Conservation (phyloP, 2,888 invertebrate species). For the Portevinia maculata region DNA sequence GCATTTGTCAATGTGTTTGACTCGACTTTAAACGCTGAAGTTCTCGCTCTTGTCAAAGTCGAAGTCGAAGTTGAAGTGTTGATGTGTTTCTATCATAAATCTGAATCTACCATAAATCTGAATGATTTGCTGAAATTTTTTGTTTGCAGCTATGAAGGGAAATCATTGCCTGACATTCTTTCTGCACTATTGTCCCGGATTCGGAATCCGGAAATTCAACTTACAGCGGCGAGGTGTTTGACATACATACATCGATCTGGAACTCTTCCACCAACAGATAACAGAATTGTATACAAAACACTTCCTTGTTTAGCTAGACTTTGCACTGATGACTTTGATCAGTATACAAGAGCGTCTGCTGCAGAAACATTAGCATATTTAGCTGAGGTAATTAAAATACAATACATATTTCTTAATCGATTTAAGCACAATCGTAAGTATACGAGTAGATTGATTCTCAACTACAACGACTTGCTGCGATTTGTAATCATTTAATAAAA, state of each 20-base stretch:
- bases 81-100: too few relatives aligned
- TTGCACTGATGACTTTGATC: constrained; percentile 90
- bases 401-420: constrained; percentile 43
- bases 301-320: constrained; percentile 92
- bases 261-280: constrained; percentile 89
- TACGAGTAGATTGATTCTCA: constrained; percentile 88
- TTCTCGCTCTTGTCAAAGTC: too few relatives aligned
- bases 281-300: constrained; percentile 90
- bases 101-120: too few relatives aligned
- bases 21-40: too few relatives aligned
- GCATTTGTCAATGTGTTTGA: too few relatives aligned
- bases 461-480: constrained; percentile 93
- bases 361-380: constrained; percentile 95
- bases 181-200: constrained; percentile 90
- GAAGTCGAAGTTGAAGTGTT: too few relatives aligned
- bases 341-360: constrained; percentile 88
- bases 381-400: constrained; percentile 86
- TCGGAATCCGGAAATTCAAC: constrained; percentile 91
- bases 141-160: constrained; percentile 85
- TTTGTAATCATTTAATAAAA: constrained; percentile 94
- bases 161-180: constrained; percentile 89
- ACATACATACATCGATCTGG: constrained; percentile 94
- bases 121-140: not conserved
- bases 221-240: constrained; percentile 93
- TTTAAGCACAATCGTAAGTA: constrained; percentile 65